These are phyloP conservation scores for Philopedon plagiatum DNA, from an alignment of 2,888 invertebrate species.

Conservation along the genomic window DNA sequence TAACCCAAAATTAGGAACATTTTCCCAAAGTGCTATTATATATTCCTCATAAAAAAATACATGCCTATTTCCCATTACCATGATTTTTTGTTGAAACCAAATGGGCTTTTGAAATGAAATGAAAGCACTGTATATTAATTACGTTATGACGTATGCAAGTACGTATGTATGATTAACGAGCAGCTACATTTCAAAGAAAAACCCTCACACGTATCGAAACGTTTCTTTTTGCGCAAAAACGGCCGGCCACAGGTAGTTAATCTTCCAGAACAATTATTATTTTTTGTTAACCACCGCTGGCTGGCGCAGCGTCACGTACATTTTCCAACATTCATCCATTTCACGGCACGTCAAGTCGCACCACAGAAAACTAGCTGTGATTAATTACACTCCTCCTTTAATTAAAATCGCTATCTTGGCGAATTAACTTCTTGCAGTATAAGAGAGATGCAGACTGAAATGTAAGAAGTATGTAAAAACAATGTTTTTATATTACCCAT, in stretches of 20 bases:
- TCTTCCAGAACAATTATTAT: slow-evolving; percentile 30
- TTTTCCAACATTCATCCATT: slow-evolving; percentile 27
- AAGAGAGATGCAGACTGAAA: background rate
- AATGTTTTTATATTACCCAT: background rate
- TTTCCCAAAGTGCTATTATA: too few relatives aligned
- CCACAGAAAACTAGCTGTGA: slow-evolving; percentile 11
- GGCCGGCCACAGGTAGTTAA: slow-evolving; percentile 25
- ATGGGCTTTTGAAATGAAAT: too few relatives aligned
- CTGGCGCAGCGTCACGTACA: slow-evolving; percentile 3
- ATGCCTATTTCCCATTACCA: too few relatives aligned
- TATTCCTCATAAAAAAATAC: too few relatives aligned
- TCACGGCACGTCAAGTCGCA: slow-evolving; percentile 19
- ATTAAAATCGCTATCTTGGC: slow-evolving; percentile 26
- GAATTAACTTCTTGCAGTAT: slow-evolving; percentile 16
- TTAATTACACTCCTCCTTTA: slow-evolving; percentile 19
- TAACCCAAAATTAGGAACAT: too few relatives aligned
- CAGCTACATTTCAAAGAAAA: background rate
- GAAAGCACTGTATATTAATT: background rate
- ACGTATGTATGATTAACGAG: background rate
- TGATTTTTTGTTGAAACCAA: too few relatives aligned
- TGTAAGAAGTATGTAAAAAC: background rate
- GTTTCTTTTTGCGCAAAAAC: slow-evolving; percentile 3
- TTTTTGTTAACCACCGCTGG: slow-evolving; percentile 22
- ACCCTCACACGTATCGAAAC: background rate
- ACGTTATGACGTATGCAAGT: background rate